These are phyloP conservation scores for Escarpia spicata DNA, from an alignment of 2,888 invertebrate species.

Conservation along the genomic window DNA sequence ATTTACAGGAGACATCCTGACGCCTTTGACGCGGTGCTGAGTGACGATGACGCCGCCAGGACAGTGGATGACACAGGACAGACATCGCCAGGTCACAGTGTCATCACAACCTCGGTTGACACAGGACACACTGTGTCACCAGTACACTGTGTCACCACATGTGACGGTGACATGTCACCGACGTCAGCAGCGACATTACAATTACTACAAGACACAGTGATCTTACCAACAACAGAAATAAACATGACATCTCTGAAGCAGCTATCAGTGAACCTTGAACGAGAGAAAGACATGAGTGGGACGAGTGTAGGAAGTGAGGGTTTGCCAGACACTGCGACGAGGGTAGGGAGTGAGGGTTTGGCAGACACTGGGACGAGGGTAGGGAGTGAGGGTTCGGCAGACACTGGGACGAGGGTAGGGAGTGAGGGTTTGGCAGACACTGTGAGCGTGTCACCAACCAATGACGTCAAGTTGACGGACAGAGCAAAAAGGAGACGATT, in stretches of 20 bases:
- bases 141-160: background rate
- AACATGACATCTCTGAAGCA: background rate
- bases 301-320: background rate
- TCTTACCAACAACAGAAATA: background rate
- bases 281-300: background rate
- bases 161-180: background rate
- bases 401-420: background rate
- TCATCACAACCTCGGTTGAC: background rate
- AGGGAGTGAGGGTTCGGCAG: background rate
- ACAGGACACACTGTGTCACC: background rate
- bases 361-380: background rate
- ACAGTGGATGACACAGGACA: background rate
- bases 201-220: background rate
- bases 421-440: background rate
- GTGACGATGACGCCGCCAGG: too few relatives aligned
- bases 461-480: background rate
- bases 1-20: background rate
- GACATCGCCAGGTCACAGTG: slow-evolving; percentile 1
- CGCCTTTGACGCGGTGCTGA: background rate
- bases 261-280: background rate
- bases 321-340: background rate
- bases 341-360: too few relatives aligned
- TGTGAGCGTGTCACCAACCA: background rate
- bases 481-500: background rate
- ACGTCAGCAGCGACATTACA: background rate